A percentile compares a stretch with the other conserved stretches of the same genome.
Evolutionary conservation across 2,113 vertebrate species (phyloP).

Genomic region (Oreochromis spilurus): DNA sequence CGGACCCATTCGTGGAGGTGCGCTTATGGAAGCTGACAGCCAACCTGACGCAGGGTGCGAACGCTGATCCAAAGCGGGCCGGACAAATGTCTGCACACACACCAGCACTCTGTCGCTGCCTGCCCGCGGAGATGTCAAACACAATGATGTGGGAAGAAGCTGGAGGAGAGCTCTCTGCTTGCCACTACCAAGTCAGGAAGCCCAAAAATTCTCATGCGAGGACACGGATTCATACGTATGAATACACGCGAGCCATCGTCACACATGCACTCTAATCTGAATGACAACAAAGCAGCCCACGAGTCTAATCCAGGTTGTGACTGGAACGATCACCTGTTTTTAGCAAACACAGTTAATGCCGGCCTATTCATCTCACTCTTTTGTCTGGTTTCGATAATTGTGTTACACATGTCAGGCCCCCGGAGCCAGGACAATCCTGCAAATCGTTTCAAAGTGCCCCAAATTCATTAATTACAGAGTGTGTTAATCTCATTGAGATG

Average conservation of each 20-base stretch:
- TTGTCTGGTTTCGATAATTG: slow-evolving; percentile 53
- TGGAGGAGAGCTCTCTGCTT: slow-evolving; percentile 19
- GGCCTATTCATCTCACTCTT: slow-evolving; percentile 18
- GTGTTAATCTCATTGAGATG: slow-evolving; percentile 68
- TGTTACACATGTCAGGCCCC: slow-evolving; percentile 52
- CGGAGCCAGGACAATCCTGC: slow-evolving; percentile 16
- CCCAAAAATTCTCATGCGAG: slow-evolving; percentile 11
- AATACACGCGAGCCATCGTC: not conserved
- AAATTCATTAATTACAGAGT: slow-evolving; percentile 66
- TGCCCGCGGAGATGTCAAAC: slow-evolving; percentile 64
- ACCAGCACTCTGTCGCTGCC: slow-evolving; percentile 44
- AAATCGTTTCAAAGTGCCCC: slow-evolving; percentile 53
- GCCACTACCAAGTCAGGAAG: slow-evolving; percentile 3
- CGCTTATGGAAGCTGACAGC: slow-evolving; percentile 55
- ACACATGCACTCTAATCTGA: not conserved
- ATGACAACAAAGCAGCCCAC: not conserved
- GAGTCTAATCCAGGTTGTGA: not conserved
- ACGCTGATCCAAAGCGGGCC: slow-evolving; percentile 56
- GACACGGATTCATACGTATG: not conserved
- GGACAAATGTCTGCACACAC: slow-evolving; percentile 61
- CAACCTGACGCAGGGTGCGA: slow-evolving; percentile 29
- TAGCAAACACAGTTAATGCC: slow-evolving; percentile 17
- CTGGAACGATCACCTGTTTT: slow-evolving; percentile 1
- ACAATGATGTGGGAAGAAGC: slow-evolving; percentile 56
- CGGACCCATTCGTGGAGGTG: slow-evolving; percentile 9